Base-by-base conservation (phyloP, 2,888 invertebrate genomes). In the Amphipyra tragopoginis region DNA sequence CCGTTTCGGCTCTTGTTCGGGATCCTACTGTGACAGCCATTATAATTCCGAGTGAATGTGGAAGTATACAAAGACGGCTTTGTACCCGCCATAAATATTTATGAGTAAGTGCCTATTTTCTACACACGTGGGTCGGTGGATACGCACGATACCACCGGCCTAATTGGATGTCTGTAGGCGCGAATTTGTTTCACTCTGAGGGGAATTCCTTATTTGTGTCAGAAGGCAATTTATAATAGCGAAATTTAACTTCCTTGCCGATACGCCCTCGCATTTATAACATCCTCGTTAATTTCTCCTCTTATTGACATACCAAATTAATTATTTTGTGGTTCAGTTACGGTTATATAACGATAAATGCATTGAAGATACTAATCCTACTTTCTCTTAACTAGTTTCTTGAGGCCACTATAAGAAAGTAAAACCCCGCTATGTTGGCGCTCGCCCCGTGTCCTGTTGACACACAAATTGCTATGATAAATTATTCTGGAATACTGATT, bases 381-480 rank as follows among this genome's bases (percentile, higher is more conserved):
- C 93, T 94, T 94, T 94, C 93, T 93, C 94, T 91, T 90, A 92
- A 93, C 93, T 93, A 90, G 92, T 93, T 93, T 93, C 90, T 91
- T 90, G 90, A 88, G 91, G 93, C 92, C 90, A 90, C 89, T 88
- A 86, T 86, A 92, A 92, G 94, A 94, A 94, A 94, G 94, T 94
- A 94, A 94, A 94, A 94, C 93, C 90, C 93, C 92, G 92, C 93
- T 92, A 92, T 90, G 91, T 90, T 86, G 82, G 89, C 88, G 90
- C 90, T 90, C 89, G 90, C 89, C 90, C 87, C 86, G 92, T 90
- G 93, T 93, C 93, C 94, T 93, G 93, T 89, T 94, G 91, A 93
- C 94, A 93, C 87, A 93, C 91, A 93, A 91, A 89, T 90, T 86
- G 87, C 80, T 84, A 86, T 90, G 87, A 88, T 92, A 89, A 89